These are phyloP conservation scores for Phengaris alcon DNA, from an alignment of 2,888 invertebrate species.

Conservation along the genomic window DNA sequence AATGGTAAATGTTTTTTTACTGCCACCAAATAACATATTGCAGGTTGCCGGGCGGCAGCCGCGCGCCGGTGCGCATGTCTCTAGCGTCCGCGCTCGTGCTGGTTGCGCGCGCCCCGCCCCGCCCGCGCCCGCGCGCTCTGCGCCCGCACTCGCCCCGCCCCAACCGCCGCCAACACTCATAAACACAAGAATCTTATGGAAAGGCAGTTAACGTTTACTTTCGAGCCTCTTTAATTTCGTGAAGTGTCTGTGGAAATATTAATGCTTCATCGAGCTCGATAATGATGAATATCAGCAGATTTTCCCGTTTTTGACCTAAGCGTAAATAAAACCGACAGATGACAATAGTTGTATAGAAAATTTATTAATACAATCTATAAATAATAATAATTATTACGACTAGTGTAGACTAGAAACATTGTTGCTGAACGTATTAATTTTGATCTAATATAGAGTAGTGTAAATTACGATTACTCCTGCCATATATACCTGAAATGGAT, in stretches of 20 bases:
- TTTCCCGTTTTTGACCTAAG: conserved; percentile 1
- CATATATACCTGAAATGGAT: conserved; percentile 12
- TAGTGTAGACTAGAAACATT: neutral
- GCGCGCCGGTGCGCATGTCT: conserved; percentile 88
- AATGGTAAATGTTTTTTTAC: too few relatives aligned
- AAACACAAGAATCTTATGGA: neutral
- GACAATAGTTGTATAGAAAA: conserved; percentile 22
- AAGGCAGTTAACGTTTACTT: neutral
- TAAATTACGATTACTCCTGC: conserved; percentile 17
- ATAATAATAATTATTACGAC: neutral
- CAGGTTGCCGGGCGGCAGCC: conserved; percentile 89
- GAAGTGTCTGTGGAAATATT: too few relatives aligned
- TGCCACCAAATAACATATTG: neutral
- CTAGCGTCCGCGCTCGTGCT: conserved; percentile 89
- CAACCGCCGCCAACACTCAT: conserved; percentile 7
- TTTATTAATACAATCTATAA: neutral
- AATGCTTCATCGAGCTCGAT: neutral
- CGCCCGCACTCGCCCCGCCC: conserved; percentile 31
- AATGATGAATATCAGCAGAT: neutral
- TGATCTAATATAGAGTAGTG: neutral
- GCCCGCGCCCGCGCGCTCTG: conserved; percentile 49
- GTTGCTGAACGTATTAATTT: neutral
- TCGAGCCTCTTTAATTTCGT: neutral
- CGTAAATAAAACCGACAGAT: neutral
- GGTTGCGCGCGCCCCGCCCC: conserved; percentile 80